Evolutionary conservation across 2,113 vertebrate species (phyloP), one percentile per base, ranked within the genome.

Genomic region (Seriola aureovittata): DNA sequence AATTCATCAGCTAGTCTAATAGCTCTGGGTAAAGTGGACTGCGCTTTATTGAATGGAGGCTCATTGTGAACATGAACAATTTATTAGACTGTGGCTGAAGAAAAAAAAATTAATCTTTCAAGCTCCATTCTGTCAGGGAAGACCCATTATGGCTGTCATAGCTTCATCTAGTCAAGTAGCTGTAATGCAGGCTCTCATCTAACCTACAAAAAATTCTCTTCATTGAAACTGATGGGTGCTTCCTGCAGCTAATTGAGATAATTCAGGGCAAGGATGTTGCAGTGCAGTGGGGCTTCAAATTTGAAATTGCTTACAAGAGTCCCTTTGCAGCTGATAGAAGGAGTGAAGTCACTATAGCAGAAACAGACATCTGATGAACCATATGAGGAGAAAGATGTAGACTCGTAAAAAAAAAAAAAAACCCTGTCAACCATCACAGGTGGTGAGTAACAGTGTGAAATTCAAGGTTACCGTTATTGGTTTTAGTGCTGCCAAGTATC

Each of bases 401-500:
- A 29, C 29, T 29, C 29, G 29, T 29, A 29, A 29, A 29, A 29
- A 29, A 29, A 29, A 25, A 29, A 29, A 29, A 29, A 29, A 29
- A 29, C 6, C 1, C 40, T 48, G 25, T 13, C 29, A 42, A 59
- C 11, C 2, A 48, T 40, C 4, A 48, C 17, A 66, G 5, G 8
- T 25, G 16, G 5, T 5, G 17, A 4, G 13, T 10, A 55, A 11
- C 8, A 36, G 23, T 55, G 57, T 54, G 42, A 57, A 60, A 55
- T 4, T 23, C 44, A 13, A 75, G 84, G 93, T 95, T 29, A 99
- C 98, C 98, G 84, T 99, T 97, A 71, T 96, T 97, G 68, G 96
- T 96, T 87, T 98, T 97, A 6, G 98, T 99, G 87, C 97, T 96
- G 88, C 98, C 98, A 1, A 99, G 96, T 17, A 99, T 95, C 90